Evolutionary conservation across 2,888 invertebrate species (phyloP).

Genomic region (Harmothoe impar): DNA sequence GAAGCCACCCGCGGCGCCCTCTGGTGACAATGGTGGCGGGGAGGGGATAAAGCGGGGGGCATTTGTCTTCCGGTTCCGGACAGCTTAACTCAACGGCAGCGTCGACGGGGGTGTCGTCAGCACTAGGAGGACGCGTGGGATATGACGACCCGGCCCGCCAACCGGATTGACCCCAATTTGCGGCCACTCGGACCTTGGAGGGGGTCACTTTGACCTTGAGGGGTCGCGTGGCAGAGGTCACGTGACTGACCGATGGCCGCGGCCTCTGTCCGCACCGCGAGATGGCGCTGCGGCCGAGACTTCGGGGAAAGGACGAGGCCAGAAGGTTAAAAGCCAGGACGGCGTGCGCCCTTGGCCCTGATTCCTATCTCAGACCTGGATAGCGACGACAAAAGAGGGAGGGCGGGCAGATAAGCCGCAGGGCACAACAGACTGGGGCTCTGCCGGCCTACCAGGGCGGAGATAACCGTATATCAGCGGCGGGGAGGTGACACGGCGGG

Average conservation of each 20-base stretch:
- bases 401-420: background rate
- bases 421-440: background rate
- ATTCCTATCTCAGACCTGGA: background rate
- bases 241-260: constrained; percentile 24
- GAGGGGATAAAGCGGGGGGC: background rate
- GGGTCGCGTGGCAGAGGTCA: background rate
- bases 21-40: background rate
- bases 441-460: background rate
- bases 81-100: constrained; percentile 45
- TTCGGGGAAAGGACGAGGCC: background rate
- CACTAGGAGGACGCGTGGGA: background rate
- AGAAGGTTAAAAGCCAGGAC: constrained; percentile 37
- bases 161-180: constrained; percentile 47
- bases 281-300: background rate
- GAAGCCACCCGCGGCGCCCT: constrained; percentile 34
- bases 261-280: background rate
- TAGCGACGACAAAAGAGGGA: background rate
- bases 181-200: constrained; percentile 7
- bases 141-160: background rate
- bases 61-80: constrained; percentile 46
- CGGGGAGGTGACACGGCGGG: background rate
- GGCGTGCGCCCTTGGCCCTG: background rate
- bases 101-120: background rate
- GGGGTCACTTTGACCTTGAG: background rate
- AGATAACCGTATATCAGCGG: constrained; percentile 25